Evolutionary conservation across 2,113 vertebrate genomes (phyloP), one percentile per base, ranked within the genome.

Genomic region (Helogale parvula): DNA sequence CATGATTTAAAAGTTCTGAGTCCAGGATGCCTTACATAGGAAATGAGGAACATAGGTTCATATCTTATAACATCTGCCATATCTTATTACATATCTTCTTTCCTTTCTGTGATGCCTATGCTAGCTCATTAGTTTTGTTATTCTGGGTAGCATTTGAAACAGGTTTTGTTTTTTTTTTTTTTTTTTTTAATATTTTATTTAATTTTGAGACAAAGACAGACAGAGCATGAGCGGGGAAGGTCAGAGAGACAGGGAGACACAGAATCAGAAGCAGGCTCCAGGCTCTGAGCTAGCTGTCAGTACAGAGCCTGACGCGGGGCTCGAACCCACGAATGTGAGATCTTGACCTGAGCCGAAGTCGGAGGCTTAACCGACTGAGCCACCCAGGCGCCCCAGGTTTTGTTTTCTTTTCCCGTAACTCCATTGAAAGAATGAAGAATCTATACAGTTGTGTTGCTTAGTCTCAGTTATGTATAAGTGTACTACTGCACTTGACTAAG

Each of bases 391-490:
- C n/a, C n/a, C n/a, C 21, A 50, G 16, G 12, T 52, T 38, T 68
- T 66, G 66, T 83, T 88, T 80, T 68, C 35, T 50, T 65, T 74
- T 74, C 57, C 47, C 65, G 31, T 12, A 81, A 95, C 74, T 54
- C 50, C 72, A 33, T 52, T 93, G 38, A 84, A 90, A 90, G 63
- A 87, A 79, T 90, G 14, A 79, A 71, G 92, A 96, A 16, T 60
- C 9, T 82, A 57, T 74, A 74, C 52, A 90, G 19, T 69, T 38
- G 7, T 23, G 77, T 94, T 85, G 9, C 60, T 82, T 96, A 60
- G 4, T 93, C 41, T 77, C 7, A 38, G 23, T 90, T 87, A 57
- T 72, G 38, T 69, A 69, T 89, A 90, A 79, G 7, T 54, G 16
- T 25, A 68, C 33, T 50, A 7, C 27, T 50, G 5, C 21, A 50